Percentiles rank a stretch among this genome's conserved stretches.
These are phyloP conservation scores for Lasius platythorax DNA, from an alignment of 2,888 invertebrate genomes.

Conservation along the genomic window DNA sequence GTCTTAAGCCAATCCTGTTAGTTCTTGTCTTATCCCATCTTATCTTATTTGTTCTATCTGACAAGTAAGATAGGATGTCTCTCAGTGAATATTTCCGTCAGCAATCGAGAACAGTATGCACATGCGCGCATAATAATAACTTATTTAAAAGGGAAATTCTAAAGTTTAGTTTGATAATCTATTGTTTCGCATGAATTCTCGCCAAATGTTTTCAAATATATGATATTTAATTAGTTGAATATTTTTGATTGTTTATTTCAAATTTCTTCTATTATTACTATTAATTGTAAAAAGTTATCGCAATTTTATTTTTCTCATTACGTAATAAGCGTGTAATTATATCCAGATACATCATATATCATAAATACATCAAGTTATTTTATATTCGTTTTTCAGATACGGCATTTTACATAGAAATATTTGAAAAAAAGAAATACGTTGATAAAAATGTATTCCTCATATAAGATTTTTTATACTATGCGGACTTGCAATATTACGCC, in stretches of 20 bases:
- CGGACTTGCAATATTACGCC: not conserved
- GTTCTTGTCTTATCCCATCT: constrained; percentile 48
- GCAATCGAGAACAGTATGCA: not conserved
- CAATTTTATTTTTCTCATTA: too few species aligned
- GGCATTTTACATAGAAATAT: not conserved
- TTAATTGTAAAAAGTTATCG: not conserved
- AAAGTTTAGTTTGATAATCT: not conserved
- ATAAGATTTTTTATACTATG: not conserved
- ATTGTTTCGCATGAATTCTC: not conserved
- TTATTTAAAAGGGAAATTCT: not conserved
- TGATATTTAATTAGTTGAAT: not conserved
- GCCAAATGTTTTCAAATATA: not conserved
- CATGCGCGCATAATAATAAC: constrained; percentile 11
- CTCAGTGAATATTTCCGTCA: constrained; percentile 23
- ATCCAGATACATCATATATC: not conserved
- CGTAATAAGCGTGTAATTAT: not conserved
- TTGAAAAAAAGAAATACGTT: not conserved
- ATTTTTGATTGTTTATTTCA: not conserved
- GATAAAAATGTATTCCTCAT: not conserved
- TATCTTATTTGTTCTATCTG: constrained; percentile 50
- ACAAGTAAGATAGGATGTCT: constrained; percentile 25
- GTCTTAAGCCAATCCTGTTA: constrained; percentile 55
- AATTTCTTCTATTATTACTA: not conserved
- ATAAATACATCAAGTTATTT: not conserved
- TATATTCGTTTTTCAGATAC: not conserved